Conservation (phyloP, 1,140 invertebrate species). For the Seison nebaliae region DNA sequence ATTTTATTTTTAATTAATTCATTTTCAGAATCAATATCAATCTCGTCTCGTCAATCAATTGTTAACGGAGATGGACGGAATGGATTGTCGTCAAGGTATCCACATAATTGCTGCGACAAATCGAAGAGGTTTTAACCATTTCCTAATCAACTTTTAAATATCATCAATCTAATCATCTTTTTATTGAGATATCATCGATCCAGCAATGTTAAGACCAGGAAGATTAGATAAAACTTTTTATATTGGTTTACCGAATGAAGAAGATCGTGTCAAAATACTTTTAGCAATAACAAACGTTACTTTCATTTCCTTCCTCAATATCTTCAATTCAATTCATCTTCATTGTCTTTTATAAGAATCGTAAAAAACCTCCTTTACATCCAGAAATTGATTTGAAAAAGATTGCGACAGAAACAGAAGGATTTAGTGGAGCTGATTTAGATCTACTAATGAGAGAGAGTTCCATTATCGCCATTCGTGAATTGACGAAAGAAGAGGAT, state of each 20-base stretch:
- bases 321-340: not conserved
- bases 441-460: conserved; percentile 56
- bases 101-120: conserved; percentile 86
- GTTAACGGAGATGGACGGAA: conserved; percentile 91
- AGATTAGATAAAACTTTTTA: conserved; percentile 73
- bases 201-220: conserved; percentile 70
- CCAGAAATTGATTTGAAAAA: conserved; percentile 4
- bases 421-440: conserved; percentile 55
- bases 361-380: conserved; percentile 41
- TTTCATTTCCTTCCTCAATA: too few relatives aligned
- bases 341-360: conserved; percentile 34
- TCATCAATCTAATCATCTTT: conserved; percentile 1
- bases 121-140: conserved; percentile 36
- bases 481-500: conserved; percentile 33
- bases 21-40: too few relatives aligned
- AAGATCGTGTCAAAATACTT: conserved; percentile 61
- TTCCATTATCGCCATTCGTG: conserved; percentile 42
- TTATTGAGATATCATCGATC: conserved; percentile 62
- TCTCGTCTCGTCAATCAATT: conserved; percentile 76
- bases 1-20: too few relatives aligned
- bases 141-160: not conserved
- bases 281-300: conserved; percentile 17
- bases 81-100: conserved; percentile 57
- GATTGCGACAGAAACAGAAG: conserved; percentile 18
- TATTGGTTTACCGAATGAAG: conserved; percentile 53